Evolutionary conservation across 2,888 invertebrate genomes (phyloP).

Genomic region (Amaurobius ferox): DNA sequence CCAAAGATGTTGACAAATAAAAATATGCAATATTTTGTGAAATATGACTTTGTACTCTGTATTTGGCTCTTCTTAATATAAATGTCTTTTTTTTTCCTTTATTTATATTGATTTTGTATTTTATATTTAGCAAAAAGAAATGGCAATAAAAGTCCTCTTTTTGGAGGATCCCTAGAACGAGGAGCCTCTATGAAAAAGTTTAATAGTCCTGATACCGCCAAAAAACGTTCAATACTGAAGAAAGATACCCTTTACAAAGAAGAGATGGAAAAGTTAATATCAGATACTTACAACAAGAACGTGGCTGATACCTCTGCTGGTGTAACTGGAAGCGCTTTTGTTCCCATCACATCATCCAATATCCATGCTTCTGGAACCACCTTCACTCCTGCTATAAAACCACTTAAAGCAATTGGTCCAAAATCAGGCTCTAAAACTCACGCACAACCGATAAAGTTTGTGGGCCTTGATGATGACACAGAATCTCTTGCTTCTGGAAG

Average conservation of each 20-base stretch:
- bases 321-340: conserved; percentile 62
- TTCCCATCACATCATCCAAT: conserved; percentile 49
- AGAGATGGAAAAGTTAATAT: conserved; percentile 86
- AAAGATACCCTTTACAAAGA: conserved; percentile 83
- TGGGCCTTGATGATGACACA: conserved; percentile 75
- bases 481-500: conserved; percentile 59
- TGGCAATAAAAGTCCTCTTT: conserved; percentile 66
- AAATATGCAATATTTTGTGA: too few species aligned
- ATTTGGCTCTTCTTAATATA: too few species aligned
- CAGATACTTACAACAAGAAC: conserved; percentile 77
- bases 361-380: conserved; percentile 34
- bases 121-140: conserved; percentile 41
- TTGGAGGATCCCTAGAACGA: conserved; percentile 56
- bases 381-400: conserved; percentile 36
- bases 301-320: conserved; percentile 74
- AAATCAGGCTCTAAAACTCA: conserved; percentile 75
- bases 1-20: too few species aligned
- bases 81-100: not conserved
- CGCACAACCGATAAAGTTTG: conserved; percentile 77
- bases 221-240: conserved; percentile 87
- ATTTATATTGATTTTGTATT: not conserved
- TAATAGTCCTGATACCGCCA: conserved; percentile 77
- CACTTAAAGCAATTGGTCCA: conserved; percentile 72
- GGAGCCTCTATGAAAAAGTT: conserved; percentile 54
- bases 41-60: too few species aligned